Base-by-base conservation (phyloP, 1,140 invertebrate genomes). In the Rhopalosiphum padi region DNA sequence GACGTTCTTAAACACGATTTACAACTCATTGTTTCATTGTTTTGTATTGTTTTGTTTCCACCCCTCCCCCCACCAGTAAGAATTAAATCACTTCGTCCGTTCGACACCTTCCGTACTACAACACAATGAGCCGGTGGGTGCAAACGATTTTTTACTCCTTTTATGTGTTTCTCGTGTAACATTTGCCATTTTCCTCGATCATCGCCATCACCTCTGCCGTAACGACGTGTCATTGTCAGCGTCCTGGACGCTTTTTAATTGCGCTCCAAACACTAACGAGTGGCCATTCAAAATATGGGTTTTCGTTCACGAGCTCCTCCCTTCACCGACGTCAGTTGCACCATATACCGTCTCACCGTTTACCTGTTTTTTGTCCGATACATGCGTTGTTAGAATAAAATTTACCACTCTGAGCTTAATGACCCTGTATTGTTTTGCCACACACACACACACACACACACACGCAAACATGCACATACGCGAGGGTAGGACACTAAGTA, bases 191-290 rank as follows among this genome's bases (percentile, higher is more conserved):
- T 6, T 55, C 37, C 55, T n/a, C 30, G 60, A 77, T 77, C 60
- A 77, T 77, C 60, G n/a, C 30, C 60, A 77, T 30, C 60, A 11
- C 35, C 89, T 1, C 53, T 55, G 23, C 8, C 35, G 21, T 91
- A 91, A 91, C 68, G 77, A 85, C 82, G 91, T 92, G 77, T 85
- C 91, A 85, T 85, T 53, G 91, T 92, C 91, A 92, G 77, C 82
- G 25, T 85, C 77, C 48, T 48, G 77, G 77, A 51, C 77, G 91
- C 18, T 85, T 92, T 92, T 92, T 92, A 92, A 92, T 92, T 92
- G 91, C 91, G 41, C 18, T 30, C 90, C 77, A 41, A 30, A 53
- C 77, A 82, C 77, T 85, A 92, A 92, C 91, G 91, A 92, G 91
- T 92, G 48, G 46, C 91, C 48, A 53, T 92, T 85, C 43, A 92